These are phyloP conservation scores for Halcyon smyrnensis DNA, from an alignment of 2,797 vertebrate genomes.

Conservation along the genomic window DNA sequence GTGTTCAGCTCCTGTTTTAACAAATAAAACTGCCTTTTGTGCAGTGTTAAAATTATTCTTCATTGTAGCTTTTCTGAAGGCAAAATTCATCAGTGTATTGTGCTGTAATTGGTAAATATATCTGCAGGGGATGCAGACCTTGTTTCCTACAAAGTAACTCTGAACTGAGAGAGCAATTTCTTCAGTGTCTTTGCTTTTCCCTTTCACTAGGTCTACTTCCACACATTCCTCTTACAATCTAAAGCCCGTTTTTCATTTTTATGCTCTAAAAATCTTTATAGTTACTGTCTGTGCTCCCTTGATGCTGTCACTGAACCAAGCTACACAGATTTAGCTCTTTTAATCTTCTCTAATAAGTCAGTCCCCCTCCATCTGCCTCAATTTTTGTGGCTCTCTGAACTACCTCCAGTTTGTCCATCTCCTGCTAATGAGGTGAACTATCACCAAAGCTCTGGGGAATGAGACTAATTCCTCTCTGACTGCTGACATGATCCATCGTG, in stretches of 20 bases:
- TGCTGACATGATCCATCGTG: accelerated
- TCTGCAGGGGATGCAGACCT: not conserved
- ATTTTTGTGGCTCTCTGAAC: not conserved
- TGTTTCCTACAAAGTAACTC: not conserved
- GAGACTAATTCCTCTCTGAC: not conserved
- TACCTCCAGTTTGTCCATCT: not conserved
- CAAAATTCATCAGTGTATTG: not conserved
- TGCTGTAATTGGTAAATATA: not conserved
- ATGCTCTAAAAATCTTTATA: not conserved
- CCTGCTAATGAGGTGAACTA: not conserved
- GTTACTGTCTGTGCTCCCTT: not conserved
- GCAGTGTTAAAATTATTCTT: not conserved
- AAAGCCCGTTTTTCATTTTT: not conserved
- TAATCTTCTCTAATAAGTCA: not conserved
- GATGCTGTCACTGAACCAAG: not conserved
- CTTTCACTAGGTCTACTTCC: not conserved
- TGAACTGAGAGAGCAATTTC: not conserved
- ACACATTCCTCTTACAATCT: not conserved
- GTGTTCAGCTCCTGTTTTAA: not conserved
- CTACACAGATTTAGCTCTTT: not conserved
- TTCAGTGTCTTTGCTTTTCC: not conserved
- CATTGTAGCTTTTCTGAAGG: not conserved
- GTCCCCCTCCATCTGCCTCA: not conserved
- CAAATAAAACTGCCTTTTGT: not conserved
- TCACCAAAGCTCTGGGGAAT: not conserved